These are phyloP conservation scores for Cecidostiba fungosa DNA, from an alignment of 2,888 invertebrate species.

Conservation along the genomic window DNA sequence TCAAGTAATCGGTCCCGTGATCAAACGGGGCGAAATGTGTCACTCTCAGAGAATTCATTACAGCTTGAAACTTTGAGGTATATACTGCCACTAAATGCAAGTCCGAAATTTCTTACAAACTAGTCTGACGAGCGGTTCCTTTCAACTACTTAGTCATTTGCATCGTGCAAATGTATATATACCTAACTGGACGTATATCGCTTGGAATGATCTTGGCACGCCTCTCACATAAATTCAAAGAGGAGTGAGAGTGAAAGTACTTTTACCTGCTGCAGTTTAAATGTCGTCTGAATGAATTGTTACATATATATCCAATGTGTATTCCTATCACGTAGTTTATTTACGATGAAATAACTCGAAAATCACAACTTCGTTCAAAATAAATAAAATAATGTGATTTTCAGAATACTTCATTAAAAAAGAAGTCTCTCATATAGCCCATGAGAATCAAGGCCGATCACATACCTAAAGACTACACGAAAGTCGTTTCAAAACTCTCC, in stretches of 20 bases:
- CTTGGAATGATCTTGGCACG: slow-evolving; percentile 45
- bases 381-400: neutral
- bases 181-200: neutral
- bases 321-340: neutral
- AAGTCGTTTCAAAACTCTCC: neutral
- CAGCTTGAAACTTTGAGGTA: neutral
- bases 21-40: neutral
- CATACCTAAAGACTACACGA: neutral
- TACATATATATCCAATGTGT: neutral
- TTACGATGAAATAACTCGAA: neutral
- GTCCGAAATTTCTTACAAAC: neutral
- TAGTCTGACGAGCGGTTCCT: neutral
- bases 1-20: neutral
- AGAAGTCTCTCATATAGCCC: too few species aligned
- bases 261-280: slow-evolving; percentile 31
- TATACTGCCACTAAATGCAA: neutral
- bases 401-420: neutral
- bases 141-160: slow-evolving; percentile 23
- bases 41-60: neutral
- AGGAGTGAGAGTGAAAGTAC: slow-evolving; percentile 28
- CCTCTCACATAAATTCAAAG: slow-evolving; percentile 33
- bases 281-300: too few species aligned
- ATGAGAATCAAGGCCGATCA: too few species aligned
- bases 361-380: too few species aligned
- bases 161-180: neutral